These are phyloP conservation scores for Drosophila limbata DNA, from an alignment of 2,888 invertebrate species.

Conservation along the genomic window DNA sequence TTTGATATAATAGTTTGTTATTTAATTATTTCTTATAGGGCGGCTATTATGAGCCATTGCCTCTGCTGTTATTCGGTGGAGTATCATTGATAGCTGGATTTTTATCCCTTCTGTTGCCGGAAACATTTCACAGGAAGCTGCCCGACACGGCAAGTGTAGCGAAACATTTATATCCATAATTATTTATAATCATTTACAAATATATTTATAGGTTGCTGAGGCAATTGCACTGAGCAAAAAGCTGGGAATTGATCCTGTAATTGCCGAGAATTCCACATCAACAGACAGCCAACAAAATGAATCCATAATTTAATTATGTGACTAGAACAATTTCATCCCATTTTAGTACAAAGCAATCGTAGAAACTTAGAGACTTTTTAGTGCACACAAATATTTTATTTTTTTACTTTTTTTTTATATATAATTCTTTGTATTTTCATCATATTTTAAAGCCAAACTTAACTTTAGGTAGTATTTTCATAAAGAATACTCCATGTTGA, in stretches of 20 bases:
- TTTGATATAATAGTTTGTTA: no score
- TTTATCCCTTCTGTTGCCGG: conserved; percentile 87
- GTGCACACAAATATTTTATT: conserved; percentile 7
- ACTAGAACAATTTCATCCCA: conserved; percentile 16
- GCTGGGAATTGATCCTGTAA: background rate
- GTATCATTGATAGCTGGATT: conserved; percentile 86
- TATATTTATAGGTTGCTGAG: conserved; percentile 65
- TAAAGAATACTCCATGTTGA: conserved; percentile 23
- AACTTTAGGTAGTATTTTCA: background rate
- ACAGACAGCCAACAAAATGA: conserved; percentile 27
- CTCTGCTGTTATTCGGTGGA: conserved; percentile 87
- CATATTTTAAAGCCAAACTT: conserved; percentile 3
- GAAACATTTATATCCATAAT: background rate
- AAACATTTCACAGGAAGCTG: conserved; percentile 87
- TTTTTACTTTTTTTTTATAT: conserved; percentile 1
- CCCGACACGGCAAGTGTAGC: conserved; percentile 87
- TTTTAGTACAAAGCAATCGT: conserved; percentile 43
- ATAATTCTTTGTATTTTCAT: background rate
- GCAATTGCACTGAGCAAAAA: conserved; percentile 66
- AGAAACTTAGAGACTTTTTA: conserved; percentile 13
- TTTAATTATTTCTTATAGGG: conserved; percentile 81
- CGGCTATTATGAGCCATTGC: conserved; percentile 86
- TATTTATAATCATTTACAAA: background rate
- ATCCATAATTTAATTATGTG: conserved; percentile 13
- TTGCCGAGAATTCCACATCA: conserved; percentile 2